phyloP scores from a whole-genome alignment of 2,113 vertebrate species.

The Scolopax mira region DNA sequence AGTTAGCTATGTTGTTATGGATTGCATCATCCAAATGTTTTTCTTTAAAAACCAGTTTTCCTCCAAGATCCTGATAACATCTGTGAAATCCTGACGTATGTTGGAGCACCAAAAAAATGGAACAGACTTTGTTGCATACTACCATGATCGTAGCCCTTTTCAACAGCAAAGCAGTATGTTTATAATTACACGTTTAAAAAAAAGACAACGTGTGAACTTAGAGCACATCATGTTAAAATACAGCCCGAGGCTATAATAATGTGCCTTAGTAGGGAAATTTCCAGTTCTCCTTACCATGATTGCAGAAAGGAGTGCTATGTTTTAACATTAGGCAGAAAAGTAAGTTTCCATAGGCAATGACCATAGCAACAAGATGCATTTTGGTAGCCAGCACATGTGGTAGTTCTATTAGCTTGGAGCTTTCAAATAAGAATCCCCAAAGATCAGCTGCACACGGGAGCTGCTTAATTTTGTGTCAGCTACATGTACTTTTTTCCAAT shows the following conservation, averaged over 20 bases:
- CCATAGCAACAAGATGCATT: slow-evolving; percentile 42
- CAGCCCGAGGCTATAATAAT: neutral
- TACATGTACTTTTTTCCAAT: slow-evolving; percentile 45
- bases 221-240: neutral
- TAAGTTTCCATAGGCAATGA: slow-evolving; percentile 50
- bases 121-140: neutral
- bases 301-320: slow-evolving; percentile 11
- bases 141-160: neutral
- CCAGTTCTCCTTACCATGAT: slow-evolving; percentile 36
- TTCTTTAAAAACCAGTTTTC: neutral
- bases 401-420: slow-evolving; percentile 32
- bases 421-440: slow-evolving; percentile 27
- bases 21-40: neutral
- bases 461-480: slow-evolving; percentile 46
- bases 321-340: slow-evolving; percentile 45
- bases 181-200: neutral
- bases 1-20: neutral
- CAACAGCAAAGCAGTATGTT: neutral
- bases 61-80: neutral
- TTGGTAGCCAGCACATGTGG: slow-evolving; percentile 51
- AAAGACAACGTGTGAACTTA: neutral
- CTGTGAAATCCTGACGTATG: neutral
- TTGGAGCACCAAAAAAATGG: neutral
- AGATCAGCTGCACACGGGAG: slow-evolving; percentile 49
- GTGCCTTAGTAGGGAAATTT: slow-evolving; percentile 13